Evolutionary conservation across 2,797 vertebrate genomes (phyloP).

Genomic region (Trichosurus vulpecula): DNA sequence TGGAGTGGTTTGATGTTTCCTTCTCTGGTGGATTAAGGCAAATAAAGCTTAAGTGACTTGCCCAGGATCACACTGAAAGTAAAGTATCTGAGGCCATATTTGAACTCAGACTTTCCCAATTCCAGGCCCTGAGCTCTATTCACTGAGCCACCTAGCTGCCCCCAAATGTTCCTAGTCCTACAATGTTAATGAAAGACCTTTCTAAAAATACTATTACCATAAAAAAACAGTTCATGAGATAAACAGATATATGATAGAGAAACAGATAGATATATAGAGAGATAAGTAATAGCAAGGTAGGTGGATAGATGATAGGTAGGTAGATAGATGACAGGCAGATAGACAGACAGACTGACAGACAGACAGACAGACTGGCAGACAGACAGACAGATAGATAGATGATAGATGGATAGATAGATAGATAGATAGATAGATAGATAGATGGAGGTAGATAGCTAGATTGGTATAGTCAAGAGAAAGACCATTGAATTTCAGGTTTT

Average conservation of each 20-base stretch:
- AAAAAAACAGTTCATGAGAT: neutral
- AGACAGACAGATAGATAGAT: neutral
- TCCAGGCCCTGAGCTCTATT: neutral
- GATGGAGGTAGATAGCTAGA: neutral
- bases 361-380: neutral
- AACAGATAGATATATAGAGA: neutral
- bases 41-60: neutral
- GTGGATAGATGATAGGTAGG: neutral
- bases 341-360: neutral
- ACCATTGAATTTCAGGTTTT: slow-evolving; percentile 4
- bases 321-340: neutral
- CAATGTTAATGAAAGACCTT: neutral
- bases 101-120: neutral
- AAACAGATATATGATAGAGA: neutral
- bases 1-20: neutral
- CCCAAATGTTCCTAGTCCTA: neutral
- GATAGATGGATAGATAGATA: neutral
- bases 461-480: neutral
- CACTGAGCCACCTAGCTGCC: neutral
- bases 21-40: neutral
- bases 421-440: neutral
- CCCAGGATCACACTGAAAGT: neutral
- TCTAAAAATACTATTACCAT: neutral
- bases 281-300: neutral
- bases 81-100: neutral